Base-by-base conservation (phyloP, 2,113 vertebrate species). In the Hiodon alosoides region DNA sequence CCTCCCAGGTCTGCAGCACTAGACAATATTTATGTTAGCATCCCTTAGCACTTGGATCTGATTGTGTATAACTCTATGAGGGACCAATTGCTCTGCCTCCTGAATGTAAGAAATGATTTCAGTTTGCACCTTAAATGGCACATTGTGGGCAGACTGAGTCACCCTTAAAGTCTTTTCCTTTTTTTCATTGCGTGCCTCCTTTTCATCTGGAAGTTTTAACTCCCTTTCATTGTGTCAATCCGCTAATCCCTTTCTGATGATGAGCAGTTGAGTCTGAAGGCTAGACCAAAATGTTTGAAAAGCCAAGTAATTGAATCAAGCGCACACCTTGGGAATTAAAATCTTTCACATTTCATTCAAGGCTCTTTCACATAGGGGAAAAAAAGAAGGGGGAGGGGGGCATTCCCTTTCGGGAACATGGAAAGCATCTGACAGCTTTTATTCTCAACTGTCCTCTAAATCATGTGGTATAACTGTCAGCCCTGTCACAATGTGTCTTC, bases 281-380 rank as follows among this genome's bases (percentile, higher is more conserved):
- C 50, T 47, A 7, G 17, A 31, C 59, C 51, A 9, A 6, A 75
- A 50, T 58, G 54, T 68, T 46, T 48, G 13, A 62, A 74, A 66
- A 31, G 76, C n/a, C 69, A 73, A 65, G 66, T 62, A 75, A 81
- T 76, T 83, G 62, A 72, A 64, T 75, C 62, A 51, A 58, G 11
- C 4, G 46, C 60, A 51, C 8, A 61, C n/a, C 47, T 14, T 0
- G 1, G 58, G 67, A 70, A 76, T 72, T 74, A 79, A 78, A 68
- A 69, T 64, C 73, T 69, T 17, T 75, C 80, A 79, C 76, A 76
- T 81, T 70, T 82, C 67, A 81, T 82, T 83, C 71, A 76, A 70
- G 64, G 66, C 51, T 77, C 72, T 10, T 52, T 69, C 74, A 76
- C 78, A 74, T 7, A 68, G 57, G 69, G 70, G 53, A 77, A 72